Evolutionary conservation across 2,113 vertebrate species (phyloP).

Genomic region (Trachemys scripta): DNA sequence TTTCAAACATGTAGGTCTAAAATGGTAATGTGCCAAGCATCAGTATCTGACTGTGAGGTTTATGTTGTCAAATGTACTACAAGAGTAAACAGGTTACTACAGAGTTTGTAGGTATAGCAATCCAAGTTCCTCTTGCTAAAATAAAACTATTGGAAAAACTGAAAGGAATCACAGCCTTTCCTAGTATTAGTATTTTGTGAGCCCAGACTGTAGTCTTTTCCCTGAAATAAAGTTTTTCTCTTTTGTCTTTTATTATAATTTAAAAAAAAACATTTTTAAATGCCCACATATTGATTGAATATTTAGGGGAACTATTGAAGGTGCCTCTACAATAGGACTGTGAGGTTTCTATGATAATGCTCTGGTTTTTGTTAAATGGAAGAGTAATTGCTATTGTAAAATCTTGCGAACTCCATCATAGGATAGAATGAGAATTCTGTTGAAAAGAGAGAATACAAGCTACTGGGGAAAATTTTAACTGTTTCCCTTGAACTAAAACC

Average conservation of each 20-base stretch:
- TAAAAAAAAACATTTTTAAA: neutral
- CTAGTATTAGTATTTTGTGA: neutral
- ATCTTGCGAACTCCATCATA: neutral
- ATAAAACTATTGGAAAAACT: constrained; percentile 4
- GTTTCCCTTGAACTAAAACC: neutral
- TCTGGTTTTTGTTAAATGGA: neutral
- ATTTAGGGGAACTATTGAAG: neutral
- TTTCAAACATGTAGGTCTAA: neutral
- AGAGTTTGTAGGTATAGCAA: neutral
- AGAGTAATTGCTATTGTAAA: neutral
- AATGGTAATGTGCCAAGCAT: neutral
- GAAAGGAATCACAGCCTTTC: neutral
- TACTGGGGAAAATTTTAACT: neutral
- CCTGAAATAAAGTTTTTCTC: neutral
- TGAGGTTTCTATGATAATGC: neutral
- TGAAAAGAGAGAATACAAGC: neutral
- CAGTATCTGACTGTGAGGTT: neutral
- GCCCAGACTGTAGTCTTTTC: neutral
- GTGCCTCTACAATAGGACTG: neutral
- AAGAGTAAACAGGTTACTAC: neutral
- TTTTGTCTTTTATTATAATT: neutral
- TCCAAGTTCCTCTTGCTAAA: neutral
- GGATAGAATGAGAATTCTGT: neutral
- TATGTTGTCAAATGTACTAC: neutral
- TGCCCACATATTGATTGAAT: neutral